phyloP scores from a whole-genome alignment of 2,888 invertebrate genomes.

The Pyrrhosoma nymphula region DNA sequence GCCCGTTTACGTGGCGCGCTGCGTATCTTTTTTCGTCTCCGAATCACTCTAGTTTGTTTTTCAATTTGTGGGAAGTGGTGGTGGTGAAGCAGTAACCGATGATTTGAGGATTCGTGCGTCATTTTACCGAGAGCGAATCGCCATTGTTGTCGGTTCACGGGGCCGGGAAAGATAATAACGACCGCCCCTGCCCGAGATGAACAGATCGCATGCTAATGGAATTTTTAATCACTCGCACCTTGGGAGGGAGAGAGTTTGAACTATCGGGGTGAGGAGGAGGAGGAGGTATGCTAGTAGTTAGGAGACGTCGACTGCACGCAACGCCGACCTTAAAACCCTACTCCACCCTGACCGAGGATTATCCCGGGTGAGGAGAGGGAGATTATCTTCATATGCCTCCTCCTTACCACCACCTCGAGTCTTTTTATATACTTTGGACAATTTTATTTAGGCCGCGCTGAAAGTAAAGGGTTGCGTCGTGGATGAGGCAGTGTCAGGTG shows the following conservation, averaged over 20 bases:
- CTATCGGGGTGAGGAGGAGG: not conserved
- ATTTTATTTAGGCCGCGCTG: not conserved
- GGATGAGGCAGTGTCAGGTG: slow-evolving; percentile 25
- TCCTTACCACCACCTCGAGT: not conserved
- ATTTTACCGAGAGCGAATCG: not conserved
- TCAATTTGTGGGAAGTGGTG: not conserved
- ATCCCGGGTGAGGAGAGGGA: not conserved
- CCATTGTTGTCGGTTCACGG: not conserved
- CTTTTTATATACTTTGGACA: not conserved
- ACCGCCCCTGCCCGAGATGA: not conserved
- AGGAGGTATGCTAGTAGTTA: no score
- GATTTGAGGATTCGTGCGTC: not conserved
- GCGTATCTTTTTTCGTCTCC: not conserved
- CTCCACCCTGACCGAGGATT: not conserved
- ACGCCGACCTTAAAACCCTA: not conserved
- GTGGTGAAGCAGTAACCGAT: not conserved
- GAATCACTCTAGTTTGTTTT: not conserved
- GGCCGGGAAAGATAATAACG: not conserved
- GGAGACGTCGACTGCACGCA: not conserved
- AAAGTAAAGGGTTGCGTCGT: not conserved
- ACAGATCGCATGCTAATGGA: not conserved
- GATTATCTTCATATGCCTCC: not conserved
- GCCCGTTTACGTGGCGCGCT: not conserved
- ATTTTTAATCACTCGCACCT: slow-evolving; percentile 19
- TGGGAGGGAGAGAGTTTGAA: not conserved